A percentile compares a stretch with the other conserved stretches of the same genome.
Conservation (phyloP, 2,888 invertebrate genomes). For the Tubulanus polymorphus region DNA sequence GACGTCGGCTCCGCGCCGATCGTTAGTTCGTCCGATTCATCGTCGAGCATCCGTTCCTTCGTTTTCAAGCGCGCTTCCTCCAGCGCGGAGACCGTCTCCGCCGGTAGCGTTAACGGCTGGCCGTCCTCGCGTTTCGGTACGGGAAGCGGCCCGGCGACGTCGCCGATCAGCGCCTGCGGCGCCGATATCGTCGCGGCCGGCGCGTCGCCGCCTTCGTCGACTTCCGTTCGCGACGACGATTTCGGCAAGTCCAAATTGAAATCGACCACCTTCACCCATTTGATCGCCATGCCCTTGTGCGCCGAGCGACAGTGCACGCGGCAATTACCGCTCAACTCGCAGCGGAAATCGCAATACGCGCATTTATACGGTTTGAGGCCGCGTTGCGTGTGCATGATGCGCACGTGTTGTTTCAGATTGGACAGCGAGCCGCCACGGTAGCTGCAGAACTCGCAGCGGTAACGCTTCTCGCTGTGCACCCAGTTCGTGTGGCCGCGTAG, state of each 20-base stretch:
- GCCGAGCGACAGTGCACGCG: constrained; percentile 33
- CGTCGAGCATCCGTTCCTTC: no score
- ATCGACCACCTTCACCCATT: constrained; percentile 25
- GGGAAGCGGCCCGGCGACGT: no score
- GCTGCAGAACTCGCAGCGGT: constrained; percentile 29
- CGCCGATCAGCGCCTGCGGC: no score
- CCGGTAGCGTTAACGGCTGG: no score
- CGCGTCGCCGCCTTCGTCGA: no score
- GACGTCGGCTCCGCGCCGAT: no score
- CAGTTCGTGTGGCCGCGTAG: constrained; percentile 27
- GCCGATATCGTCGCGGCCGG: no score
- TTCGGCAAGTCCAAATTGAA: constrained; percentile 6
- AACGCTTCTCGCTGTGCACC: constrained; percentile 27
- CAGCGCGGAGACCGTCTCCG: no score
- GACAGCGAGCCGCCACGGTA: constrained; percentile 27
- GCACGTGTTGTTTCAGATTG: constrained; percentile 31
- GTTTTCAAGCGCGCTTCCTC: no score
- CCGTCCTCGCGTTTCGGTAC: no score
- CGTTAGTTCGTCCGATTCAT: no score
- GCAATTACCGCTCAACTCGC: constrained; percentile 35
- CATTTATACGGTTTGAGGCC: constrained; percentile 34
- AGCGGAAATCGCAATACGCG: constrained; percentile 32
- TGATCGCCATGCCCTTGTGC: constrained; percentile 28
- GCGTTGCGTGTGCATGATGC: constrained; percentile 33
- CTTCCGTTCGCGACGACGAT: no score